Percentiles rank a stretch among this genome's conserved stretches.
These are phyloP conservation scores for Sebastes hopkinsi DNA, from an alignment of 2,797 vertebrate genomes.

Conservation along the genomic window DNA sequence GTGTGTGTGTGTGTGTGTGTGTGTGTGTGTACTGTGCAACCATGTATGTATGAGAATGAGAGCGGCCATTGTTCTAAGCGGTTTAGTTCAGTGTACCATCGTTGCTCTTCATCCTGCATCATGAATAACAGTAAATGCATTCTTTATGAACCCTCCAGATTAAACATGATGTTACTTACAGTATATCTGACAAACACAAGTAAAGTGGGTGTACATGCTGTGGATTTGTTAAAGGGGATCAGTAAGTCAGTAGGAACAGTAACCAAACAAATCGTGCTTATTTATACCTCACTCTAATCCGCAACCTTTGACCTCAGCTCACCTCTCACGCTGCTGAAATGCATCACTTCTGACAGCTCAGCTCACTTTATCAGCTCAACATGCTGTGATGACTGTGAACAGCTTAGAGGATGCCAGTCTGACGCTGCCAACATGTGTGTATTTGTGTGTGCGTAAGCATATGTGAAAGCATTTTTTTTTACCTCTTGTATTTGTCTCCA, in stretches of 20 bases:
- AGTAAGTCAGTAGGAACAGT: conserved; percentile 70
- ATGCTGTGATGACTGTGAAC: conserved; percentile 32
- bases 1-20: not conserved
- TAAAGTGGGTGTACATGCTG: conserved; percentile 27
- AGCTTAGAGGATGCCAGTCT: conserved; percentile 20
- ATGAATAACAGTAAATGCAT: not conserved
- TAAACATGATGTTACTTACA: not conserved
- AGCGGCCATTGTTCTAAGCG: conserved; percentile 25
- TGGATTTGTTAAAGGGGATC: conserved; percentile 73
- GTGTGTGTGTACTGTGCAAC: not conserved
- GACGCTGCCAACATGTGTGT: not conserved
- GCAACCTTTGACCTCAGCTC: conserved; percentile 42
- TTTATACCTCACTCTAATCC: conserved; percentile 76
- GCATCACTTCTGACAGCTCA: conserved; percentile 52
- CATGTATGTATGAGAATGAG: conserved; percentile 23
- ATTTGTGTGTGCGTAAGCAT: not conserved
- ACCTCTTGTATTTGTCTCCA: conserved; percentile 56
- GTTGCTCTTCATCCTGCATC: not conserved
- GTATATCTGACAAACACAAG: not conserved
- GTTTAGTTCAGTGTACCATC: not conserved
- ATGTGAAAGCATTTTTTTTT: conserved; percentile 13
- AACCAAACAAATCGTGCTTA: conserved; percentile 68
- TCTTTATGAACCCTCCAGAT: not conserved
- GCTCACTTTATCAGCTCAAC: conserved; percentile 43
- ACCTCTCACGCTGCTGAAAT: conserved; percentile 47